Percentiles rank a stretch among this genome's conserved stretches.
These are phyloP conservation scores for Drosophila hawaiiensis DNA, from an alignment of 2,888 invertebrate genomes.

Conservation along the genomic window DNA sequence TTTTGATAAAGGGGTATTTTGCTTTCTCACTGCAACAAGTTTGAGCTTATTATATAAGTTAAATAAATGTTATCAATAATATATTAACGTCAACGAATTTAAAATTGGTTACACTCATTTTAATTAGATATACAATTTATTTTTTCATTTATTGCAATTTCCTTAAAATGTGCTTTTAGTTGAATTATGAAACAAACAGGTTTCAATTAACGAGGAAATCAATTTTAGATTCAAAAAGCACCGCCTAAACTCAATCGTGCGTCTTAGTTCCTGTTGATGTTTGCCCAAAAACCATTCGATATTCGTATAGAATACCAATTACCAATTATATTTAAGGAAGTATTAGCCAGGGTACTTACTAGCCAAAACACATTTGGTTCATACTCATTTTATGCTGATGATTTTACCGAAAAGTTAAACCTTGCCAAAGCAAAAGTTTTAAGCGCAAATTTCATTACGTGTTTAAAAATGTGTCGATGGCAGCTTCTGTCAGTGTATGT, in stretches of 20 bases:
- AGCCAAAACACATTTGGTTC: background rate
- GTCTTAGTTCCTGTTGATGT: background rate
- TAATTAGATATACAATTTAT: background rate
- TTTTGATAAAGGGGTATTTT: background rate
- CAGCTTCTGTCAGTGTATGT: conserved; percentile 3
- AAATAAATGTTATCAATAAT: background rate
- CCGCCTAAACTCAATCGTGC: background rate
- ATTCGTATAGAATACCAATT: background rate
- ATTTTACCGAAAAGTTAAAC: conserved; percentile 34
- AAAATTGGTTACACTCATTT: background rate
- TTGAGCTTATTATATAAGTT: background rate
- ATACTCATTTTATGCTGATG: background rate
- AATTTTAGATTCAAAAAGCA: background rate
- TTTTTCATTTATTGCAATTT: background rate
- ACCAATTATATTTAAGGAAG: background rate
- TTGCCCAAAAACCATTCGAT: background rate
- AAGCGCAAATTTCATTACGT: conserved; percentile 62
- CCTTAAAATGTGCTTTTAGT: background rate
- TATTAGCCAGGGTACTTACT: background rate
- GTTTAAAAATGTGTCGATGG: conserved; percentile 48
- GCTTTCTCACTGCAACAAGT: background rate
- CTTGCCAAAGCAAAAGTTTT: conserved; percentile 62
- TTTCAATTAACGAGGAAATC: background rate
- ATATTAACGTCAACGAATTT: background rate
- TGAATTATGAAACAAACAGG: background rate